These are phyloP conservation scores for Crypturellus undulatus DNA, from an alignment of 2,113 vertebrate genomes.

Conservation along the genomic window DNA sequence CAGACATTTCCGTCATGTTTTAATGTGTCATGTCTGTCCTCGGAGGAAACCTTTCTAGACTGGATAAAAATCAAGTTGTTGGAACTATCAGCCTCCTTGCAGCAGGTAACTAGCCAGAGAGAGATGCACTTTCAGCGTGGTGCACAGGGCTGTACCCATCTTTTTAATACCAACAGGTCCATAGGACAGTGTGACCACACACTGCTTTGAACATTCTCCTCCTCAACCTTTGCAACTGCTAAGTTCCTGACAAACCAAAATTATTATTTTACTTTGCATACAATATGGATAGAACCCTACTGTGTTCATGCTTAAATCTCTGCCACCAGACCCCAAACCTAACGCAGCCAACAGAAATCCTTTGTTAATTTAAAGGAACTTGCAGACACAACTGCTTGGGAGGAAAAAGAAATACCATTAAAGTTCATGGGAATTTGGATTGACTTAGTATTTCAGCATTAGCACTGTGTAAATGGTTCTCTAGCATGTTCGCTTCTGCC, in stretches of 20 bases:
- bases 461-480: conserved; percentile 23
- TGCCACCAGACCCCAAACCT: background rate
- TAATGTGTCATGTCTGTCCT: background rate
- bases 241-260: background rate
- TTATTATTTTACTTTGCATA: background rate
- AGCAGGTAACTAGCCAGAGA: background rate
- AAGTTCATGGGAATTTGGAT: conserved; percentile 56
- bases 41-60: background rate
- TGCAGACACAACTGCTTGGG: background rate
- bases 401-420: conserved; percentile 14
- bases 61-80: no score
- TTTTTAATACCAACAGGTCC: background rate
- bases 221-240: background rate
- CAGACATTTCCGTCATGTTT: background rate
- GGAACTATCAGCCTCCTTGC: background rate
- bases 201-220: background rate
- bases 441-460: conserved; percentile 11
- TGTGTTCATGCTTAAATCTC: background rate
- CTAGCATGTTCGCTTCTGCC: background rate
- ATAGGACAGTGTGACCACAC: background rate
- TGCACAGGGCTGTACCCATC: background rate
- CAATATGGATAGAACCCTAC: background rate
- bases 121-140: accelerated
- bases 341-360: background rate
- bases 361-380: conserved; percentile 14